Evolutionary conservation across 2,113 vertebrate species (phyloP).

Genomic region (Lophochroa leadbeateri): DNA sequence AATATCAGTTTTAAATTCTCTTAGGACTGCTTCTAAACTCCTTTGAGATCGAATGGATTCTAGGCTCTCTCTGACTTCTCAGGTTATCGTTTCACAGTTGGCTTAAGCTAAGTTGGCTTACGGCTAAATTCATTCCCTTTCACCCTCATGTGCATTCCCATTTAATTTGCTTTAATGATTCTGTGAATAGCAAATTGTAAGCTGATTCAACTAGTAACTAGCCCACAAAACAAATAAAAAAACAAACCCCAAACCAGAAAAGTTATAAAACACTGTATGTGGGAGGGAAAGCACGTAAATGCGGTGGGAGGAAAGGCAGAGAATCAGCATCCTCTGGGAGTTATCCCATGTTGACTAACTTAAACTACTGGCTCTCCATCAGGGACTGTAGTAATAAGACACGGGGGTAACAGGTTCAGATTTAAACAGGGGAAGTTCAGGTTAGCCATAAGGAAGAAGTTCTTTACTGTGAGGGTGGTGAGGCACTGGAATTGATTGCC

Average conservation of each 20-base stretch:
- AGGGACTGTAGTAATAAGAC: neutral
- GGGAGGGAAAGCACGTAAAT: neutral
- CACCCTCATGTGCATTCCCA: neutral
- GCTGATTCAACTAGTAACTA: neutral
- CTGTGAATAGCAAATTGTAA: neutral
- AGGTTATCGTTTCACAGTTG: neutral
- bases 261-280: neutral
- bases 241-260: neutral
- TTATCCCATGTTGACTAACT: neutral
- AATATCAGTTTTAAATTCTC: neutral
- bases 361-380: neutral
- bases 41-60: neutral
- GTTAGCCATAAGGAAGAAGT: neutral
- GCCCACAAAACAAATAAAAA: neutral
- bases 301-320: neutral
- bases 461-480: neutral
- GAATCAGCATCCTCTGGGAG: neutral
- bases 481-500: neutral
- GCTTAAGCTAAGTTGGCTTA: neutral
- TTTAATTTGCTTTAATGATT: constrained; percentile 29
- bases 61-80: neutral
- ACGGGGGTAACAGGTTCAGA: neutral
- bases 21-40: neutral
- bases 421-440: neutral
- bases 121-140: neutral